These are phyloP conservation scores for Noturus placidus DNA, from an alignment of 2,113 vertebrate genomes.

Conservation along the genomic window DNA sequence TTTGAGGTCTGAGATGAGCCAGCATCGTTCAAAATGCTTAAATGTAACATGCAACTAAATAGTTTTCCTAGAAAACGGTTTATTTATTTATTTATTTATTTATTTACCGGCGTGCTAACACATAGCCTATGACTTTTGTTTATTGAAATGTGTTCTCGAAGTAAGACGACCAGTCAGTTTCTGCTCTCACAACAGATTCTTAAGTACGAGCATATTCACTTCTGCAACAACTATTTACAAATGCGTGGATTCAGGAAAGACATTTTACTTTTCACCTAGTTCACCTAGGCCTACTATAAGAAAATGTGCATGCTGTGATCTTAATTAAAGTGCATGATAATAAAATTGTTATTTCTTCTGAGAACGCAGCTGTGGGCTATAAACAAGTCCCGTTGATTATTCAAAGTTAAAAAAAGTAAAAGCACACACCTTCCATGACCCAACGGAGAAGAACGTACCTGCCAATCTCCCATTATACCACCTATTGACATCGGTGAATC, in stretches of 20 bases:
- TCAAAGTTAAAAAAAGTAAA: constrained; percentile 21
- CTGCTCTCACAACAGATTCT: background rate
- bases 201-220: background rate
- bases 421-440: constrained; percentile 52
- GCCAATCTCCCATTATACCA: constrained; percentile 95
- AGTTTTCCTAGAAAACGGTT: background rate
- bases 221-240: constrained; percentile 4
- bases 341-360: background rate
- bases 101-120: background rate
- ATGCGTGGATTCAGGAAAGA: background rate
- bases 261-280: background rate
- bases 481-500: constrained; percentile 87
- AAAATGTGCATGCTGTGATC: background rate
- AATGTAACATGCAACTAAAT: background rate
- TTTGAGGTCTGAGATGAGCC: background rate
- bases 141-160: background rate
- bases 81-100: too few relatives aligned
- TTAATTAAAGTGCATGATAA: background rate
- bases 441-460: constrained; percentile 80
- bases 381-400: background rate
- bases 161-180: background rate
- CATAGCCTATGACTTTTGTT: background rate
- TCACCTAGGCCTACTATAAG: background rate
- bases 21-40: background rate
- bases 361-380: background rate